A percentile compares a stretch with the other conserved stretches of the same genome.
Evolutionary conservation across 2,888 invertebrate genomes (phyloP).

Genomic region (Argyresthia goedartella): DNA sequence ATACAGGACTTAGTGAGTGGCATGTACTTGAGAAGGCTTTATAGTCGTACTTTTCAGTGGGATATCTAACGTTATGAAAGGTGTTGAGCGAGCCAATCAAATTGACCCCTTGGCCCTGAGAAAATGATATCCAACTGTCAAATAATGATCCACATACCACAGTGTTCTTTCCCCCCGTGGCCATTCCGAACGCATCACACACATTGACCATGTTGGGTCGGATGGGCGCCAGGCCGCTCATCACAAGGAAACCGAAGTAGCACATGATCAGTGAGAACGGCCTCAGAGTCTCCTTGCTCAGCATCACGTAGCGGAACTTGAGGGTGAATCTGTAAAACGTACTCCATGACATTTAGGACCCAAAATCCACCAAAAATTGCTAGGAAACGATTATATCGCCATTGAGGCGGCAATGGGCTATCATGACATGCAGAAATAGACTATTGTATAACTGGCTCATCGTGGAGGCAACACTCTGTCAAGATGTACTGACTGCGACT

Average conservation of each 20-base stretch:
- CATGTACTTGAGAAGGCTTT: too few relatives aligned
- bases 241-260: slow-evolving; percentile 63
- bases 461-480: too few relatives aligned
- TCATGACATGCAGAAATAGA: too few relatives aligned
- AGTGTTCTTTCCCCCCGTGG: slow-evolving; percentile 40
- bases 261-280: slow-evolving; percentile 54
- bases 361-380: not conserved
- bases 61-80: too few relatives aligned
- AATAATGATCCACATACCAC: slow-evolving; percentile 35
- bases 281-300: slow-evolving; percentile 60
- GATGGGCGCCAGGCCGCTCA: slow-evolving; percentile 60
- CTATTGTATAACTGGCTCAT: too few relatives aligned
- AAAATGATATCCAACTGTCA: too few relatives aligned
- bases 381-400: not conserved
- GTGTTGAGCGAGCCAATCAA: too few relatives aligned
- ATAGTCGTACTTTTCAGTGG: too few relatives aligned
- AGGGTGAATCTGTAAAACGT: slow-evolving; percentile 25
- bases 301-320: slow-evolving; percentile 49
- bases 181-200: slow-evolving; percentile 56
- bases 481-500: too few relatives aligned
- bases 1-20: too few relatives aligned
- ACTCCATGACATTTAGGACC: not conserved
- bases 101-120: too few relatives aligned
- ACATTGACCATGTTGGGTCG: slow-evolving; percentile 68
- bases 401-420: not conserved